Percentiles rank a stretch among this genome's conserved stretches.
These are phyloP conservation scores for Cremastinae sp. DNA, from an alignment of 2,888 invertebrate species.

Conservation along the genomic window DNA sequence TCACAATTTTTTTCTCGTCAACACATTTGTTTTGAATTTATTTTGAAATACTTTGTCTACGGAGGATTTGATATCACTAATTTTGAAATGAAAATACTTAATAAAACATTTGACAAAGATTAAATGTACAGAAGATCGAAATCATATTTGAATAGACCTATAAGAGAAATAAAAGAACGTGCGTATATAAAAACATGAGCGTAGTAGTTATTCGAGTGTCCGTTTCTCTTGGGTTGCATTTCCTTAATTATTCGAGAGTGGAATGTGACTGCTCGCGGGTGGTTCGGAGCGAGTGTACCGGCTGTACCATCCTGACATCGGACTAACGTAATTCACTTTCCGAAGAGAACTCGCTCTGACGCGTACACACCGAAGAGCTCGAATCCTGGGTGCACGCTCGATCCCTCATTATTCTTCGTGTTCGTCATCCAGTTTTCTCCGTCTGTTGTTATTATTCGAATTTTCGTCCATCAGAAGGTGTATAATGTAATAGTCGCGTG, in stretches of 20 bases:
- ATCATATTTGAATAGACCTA: no score
- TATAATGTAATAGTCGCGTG: constrained; percentile 20
- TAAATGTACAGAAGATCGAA: no score
- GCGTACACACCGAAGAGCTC: not conserved
- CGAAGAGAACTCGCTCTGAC: constrained; percentile 34
- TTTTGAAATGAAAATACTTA: no score
- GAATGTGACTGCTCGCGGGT: constrained; percentile 50
- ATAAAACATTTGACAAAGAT: no score
- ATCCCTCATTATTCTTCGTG: constrained; percentile 20
- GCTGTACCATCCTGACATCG: constrained; percentile 25
- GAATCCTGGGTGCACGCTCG: constrained; percentile 23
- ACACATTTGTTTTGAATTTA: no score
- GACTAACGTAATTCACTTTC: constrained; percentile 54
- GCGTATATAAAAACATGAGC: no score
- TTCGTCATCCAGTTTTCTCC: no score
- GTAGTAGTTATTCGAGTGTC: no score
- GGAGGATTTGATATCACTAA: no score
- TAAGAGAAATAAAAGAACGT: no score
- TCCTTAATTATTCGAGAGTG: constrained; percentile 54
- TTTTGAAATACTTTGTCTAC: no score
- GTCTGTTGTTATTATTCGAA: constrained; percentile 17
- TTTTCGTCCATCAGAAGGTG: constrained; percentile 16
- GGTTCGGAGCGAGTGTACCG: constrained; percentile 27
- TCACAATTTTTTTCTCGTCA: no score
- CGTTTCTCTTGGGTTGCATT: constrained; percentile 45